Percentiles rank a stretch among this genome's conserved stretches.
phyloP scores from a whole-genome alignment of 53 echinoderm and acorn worm genomes.

The Glandiceps talaboti region DNA sequence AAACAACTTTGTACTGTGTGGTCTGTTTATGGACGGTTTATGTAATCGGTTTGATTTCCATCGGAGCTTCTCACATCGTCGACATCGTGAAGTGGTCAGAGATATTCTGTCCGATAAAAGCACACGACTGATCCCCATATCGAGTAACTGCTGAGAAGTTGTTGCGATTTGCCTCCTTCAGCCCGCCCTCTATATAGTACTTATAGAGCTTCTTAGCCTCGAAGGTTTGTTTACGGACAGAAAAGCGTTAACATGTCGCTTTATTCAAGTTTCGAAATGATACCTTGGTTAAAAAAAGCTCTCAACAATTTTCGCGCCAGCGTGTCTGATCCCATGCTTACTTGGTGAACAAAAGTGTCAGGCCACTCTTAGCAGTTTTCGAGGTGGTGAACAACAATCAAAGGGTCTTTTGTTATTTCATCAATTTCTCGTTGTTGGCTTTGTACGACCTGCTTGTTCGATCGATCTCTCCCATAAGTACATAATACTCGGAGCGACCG shows the following conservation, averaged over 20 bases:
- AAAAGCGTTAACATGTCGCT: neutral
- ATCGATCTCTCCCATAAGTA: neutral
- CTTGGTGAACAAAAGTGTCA: neutral
- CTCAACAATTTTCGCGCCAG: slow-evolving; percentile 1
- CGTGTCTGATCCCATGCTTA: slow-evolving; percentile 1
- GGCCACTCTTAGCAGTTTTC: neutral
- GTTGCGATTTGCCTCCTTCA: neutral
- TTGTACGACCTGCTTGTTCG: neutral
- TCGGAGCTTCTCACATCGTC: neutral
- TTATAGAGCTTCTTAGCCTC: neutral
- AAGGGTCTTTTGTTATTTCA: neutral
- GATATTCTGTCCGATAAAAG: neutral
- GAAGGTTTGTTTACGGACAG: neutral
- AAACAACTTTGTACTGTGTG: neutral
- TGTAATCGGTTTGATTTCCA: neutral
- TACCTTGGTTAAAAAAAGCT: neutral
- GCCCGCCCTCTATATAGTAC: neutral
- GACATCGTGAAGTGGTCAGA: neutral
- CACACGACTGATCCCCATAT: neutral
- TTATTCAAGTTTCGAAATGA: neutral
- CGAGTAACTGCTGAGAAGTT: neutral
- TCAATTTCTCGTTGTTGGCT: neutral
- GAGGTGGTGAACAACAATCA: neutral
- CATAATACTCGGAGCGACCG: slow-evolving; percentile 1
- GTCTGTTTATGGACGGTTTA: neutral